A percentile compares a stretch with the other conserved stretches of the same genome.
phyloP scores from a whole-genome alignment of 2,888 invertebrate genomes.

The Troides oblongomaculatus region DNA sequence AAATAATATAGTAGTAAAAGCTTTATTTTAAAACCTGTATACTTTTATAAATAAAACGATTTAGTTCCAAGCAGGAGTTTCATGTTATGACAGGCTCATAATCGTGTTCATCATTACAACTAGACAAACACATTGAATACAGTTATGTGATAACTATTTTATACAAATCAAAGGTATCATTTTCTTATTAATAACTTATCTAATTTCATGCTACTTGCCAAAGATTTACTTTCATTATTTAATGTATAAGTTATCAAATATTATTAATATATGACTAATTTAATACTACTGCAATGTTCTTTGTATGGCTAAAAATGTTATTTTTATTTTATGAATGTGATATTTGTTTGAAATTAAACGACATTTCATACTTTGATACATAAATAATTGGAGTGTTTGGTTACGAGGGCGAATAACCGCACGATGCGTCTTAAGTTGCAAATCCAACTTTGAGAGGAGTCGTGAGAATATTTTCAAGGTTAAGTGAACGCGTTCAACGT shows the following conservation, averaged over 20 bases:
- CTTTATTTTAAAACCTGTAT: no score
- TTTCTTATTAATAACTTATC: neutral
- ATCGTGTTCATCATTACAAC: neutral
- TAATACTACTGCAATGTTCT: no score
- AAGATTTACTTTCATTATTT: neutral
- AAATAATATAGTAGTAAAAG: no score
- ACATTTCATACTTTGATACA: neutral
- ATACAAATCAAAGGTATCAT: neutral
- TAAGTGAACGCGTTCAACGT: slow-evolving; percentile 22
- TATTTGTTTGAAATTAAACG: no score
- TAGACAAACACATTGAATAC: neutral
- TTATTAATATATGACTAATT: no score
- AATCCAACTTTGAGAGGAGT: slow-evolving; percentile 1
- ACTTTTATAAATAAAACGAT: no score
- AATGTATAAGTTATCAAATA: no score
- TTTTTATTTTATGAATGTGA: no score
- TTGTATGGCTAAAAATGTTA: no score
- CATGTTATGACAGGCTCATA: neutral
- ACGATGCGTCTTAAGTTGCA: neutral
- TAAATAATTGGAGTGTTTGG: neutral
- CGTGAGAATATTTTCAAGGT: slow-evolving; percentile 19
- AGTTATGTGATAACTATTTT: neutral
- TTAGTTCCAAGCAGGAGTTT: neutral
- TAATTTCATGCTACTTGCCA: neutral
- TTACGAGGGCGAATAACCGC: neutral